phyloP scores from a whole-genome alignment of 2,113 vertebrate species.

The Elephas maximus region DNA sequence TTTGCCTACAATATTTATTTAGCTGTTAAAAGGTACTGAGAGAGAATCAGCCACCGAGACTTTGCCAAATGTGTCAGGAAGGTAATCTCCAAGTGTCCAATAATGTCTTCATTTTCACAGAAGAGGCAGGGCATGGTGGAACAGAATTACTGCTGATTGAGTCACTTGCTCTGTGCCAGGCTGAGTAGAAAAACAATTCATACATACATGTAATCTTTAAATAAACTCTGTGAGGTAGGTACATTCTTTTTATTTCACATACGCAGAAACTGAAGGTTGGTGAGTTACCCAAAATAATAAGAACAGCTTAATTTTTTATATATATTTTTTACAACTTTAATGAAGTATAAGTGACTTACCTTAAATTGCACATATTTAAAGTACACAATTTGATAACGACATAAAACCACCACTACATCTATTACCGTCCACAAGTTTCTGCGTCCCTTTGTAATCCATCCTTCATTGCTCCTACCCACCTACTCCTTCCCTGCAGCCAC shows the following conservation, averaged over 20 bases:
- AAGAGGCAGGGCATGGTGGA: neutral
- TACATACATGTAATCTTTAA: neutral
- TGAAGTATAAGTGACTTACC: neutral
- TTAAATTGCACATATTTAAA: conserved; percentile 41
- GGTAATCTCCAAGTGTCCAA: neutral
- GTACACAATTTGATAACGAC: neutral
- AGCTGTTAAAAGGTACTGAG: conserved; percentile 38
- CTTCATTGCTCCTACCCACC: too few relatives aligned
- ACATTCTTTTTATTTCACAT: conserved; percentile 48
- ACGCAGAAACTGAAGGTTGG: conserved; percentile 37
- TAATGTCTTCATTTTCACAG: neutral
- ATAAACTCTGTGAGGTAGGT: neutral
- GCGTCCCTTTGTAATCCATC: too few relatives aligned
- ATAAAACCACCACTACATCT: neutral
- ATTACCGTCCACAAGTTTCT: neutral
- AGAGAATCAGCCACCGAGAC: neutral
- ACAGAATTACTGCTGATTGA: conserved; percentile 10
- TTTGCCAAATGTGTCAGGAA: neutral
- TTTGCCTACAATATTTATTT: conserved; percentile 33
- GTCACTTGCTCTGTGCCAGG: conserved; percentile 5
- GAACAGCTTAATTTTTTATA: neutral
- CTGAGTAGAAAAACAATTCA: neutral
- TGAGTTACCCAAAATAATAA: conserved; percentile 41
- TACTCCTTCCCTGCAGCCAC: too few relatives aligned
- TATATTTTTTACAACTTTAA: conserved; percentile 9